phyloP scores from a whole-genome alignment of 2,888 invertebrate species.

The Xanthorhoe spadicearia region DNA sequence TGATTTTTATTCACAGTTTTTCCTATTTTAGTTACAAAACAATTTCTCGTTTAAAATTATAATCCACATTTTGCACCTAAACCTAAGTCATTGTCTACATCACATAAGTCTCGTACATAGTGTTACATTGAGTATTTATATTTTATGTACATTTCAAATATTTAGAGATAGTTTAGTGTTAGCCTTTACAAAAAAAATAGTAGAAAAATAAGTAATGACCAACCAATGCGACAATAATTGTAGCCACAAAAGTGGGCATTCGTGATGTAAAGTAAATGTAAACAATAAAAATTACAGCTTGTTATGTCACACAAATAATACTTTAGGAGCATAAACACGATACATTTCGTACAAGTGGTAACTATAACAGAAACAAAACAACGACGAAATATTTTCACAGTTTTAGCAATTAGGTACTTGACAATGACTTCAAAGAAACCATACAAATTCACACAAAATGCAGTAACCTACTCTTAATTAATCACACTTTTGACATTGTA shows the following conservation, averaged over 20 bases:
- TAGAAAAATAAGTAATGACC: not conserved
- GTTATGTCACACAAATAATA: slow-evolving; percentile 9
- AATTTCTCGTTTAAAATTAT: slow-evolving; percentile 72
- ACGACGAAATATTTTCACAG: slow-evolving; percentile 12
- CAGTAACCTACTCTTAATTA: slow-evolving; percentile 77
- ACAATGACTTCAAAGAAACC: slow-evolving; percentile 78
- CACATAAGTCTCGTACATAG: slow-evolving; percentile 57
- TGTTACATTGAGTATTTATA: slow-evolving; percentile 48
- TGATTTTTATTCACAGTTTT: slow-evolving; percentile 81
- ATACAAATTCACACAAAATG: slow-evolving; percentile 73
- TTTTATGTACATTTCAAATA: slow-evolving; percentile 38
- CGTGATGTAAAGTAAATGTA: not conserved
- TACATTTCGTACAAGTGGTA: slow-evolving; percentile 28
- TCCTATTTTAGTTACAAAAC: slow-evolving; percentile 83
- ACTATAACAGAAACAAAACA: slow-evolving; percentile 30
- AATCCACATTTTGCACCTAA: slow-evolving; percentile 75
- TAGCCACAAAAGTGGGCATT: not conserved
- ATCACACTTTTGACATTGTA: slow-evolving; percentile 85
- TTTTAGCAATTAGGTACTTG: slow-evolving; percentile 39
- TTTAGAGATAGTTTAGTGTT: slow-evolving; percentile 19
- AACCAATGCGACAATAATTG: slow-evolving; percentile 2
- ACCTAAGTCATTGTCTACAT: slow-evolving; percentile 82
- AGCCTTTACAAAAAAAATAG: slow-evolving; percentile 5
- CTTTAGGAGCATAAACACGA: slow-evolving; percentile 4
- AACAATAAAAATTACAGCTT: slow-evolving; percentile 6